Conservation (phyloP, 2,888 invertebrate species). For the Empis stercorea region DNA sequence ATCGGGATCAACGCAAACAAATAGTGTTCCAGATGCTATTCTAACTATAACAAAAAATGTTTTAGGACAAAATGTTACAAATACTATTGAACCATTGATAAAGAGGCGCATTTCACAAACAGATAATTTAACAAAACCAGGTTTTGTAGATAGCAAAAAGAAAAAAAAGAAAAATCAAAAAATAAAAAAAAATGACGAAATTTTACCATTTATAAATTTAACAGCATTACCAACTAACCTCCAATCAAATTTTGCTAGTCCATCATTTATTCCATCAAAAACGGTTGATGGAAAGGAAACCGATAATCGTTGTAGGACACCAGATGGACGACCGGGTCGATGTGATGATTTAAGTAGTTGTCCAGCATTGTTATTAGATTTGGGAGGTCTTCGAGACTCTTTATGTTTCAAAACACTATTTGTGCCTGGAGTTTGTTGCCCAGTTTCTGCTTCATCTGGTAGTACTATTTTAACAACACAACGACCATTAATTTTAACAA, state of each 20-base stretch:
- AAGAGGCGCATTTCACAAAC: constrained; percentile 27
- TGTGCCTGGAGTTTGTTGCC: constrained; percentile 87
- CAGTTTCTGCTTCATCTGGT: constrained; percentile 38
- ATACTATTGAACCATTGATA: constrained; percentile 65
- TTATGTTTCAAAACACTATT: constrained; percentile 84
- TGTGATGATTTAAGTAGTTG: constrained; percentile 84
- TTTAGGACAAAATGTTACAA: constrained; percentile 60
- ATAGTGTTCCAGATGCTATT: constrained; percentile 56
- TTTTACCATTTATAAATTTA: constrained; percentile 6
- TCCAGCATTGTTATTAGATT: constrained; percentile 68
- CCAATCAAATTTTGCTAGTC: constrained; percentile 20
- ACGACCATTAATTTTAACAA: constrained; percentile 27
- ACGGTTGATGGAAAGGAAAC: constrained; percentile 39
- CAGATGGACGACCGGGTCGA: constrained; percentile 63
- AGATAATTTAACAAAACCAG: constrained; percentile 3
- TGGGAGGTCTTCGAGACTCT: constrained; percentile 70
- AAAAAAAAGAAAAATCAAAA: constrained; percentile 26
- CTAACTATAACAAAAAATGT: constrained; percentile 72
- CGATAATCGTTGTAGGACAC: constrained; percentile 62
- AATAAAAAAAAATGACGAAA: constrained; percentile 26
- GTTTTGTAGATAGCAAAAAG: constrained; percentile 14
- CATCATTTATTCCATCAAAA: constrained; percentile 24
- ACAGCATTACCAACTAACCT: constrained; percentile 18
- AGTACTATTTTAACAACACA: constrained; percentile 28
- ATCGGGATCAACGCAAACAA: constrained; percentile 30